Conservation (phyloP, 1,140 invertebrate genomes). For the Anthonomus grandis region DNA sequence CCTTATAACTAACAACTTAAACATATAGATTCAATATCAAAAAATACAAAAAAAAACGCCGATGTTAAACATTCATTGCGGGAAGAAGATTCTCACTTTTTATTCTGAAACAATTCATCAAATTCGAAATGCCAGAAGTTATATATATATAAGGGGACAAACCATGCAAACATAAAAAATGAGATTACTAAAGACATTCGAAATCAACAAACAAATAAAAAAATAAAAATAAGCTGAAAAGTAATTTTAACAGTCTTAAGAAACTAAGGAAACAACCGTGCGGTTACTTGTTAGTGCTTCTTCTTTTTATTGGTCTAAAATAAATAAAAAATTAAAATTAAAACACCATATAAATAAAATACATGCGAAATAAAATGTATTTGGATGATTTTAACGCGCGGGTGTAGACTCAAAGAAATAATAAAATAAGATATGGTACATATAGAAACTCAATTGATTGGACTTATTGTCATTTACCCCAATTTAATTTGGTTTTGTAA, state of each 20-base stretch:
- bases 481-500: too few relatives aligned
- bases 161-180: not conserved
- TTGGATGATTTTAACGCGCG: too few relatives aligned
- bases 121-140: not conserved
- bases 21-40: too few relatives aligned
- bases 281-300: slow-evolving; percentile 13
- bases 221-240: slow-evolving; percentile 5
- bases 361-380: too few relatives aligned
- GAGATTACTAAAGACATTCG: not conserved
- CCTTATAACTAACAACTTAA: too few relatives aligned
- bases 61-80: too few relatives aligned
- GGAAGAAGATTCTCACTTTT: slow-evolving; percentile 16
- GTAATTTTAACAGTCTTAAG: slow-evolving; percentile 1
- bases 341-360: too few relatives aligned
- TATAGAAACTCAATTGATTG: too few relatives aligned
- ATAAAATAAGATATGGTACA: too few relatives aligned
- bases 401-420: too few relatives aligned
- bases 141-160: not conserved
- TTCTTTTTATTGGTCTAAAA: slow-evolving; percentile 29
- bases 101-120: slow-evolving; percentile 19
- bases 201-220: slow-evolving; percentile 5
- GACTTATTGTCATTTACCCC: too few relatives aligned
- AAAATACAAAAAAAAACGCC: too few relatives aligned
- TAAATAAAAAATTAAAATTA: slow-evolving; percentile 18
- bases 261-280: not conserved